Evolutionary conservation across 2,797 vertebrate genomes (phyloP), one percentile per base, ranked within the genome.

Genomic region (Macropus fuliginosus): DNA sequence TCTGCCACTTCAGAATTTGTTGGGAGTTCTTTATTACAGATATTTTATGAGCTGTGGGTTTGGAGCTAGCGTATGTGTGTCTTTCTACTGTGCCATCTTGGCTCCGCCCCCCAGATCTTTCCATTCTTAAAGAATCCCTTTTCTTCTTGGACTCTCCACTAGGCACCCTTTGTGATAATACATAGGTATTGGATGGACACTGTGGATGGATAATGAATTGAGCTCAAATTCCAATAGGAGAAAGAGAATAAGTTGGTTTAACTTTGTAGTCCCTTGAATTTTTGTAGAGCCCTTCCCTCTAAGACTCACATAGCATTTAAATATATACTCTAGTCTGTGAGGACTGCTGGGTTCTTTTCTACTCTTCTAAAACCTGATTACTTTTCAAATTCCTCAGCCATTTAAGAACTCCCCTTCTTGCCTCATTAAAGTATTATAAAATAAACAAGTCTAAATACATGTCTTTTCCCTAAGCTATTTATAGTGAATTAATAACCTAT

Each of bases 371-470:
- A 95, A 55, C 96, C 96, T 16, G 14, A 92, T 54, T 91, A 46
- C 28, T 93, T 59, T 92, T 46, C 55, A 56, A 97, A 97, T 94
- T 93, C 62, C 94, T 96, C 59, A 93, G 94, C 92, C 91, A 92
- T 96, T 97, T 97, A 97, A 95, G 90, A 96, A 91, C 94, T 96
- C 93, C 94, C 97, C 96, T 97, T 96, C 94, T 95, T 97, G 90
- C 54, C 57, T 94, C 93, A 96, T 97, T 97, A 98, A 97, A 96
- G 96, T 93, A 95, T 95, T 97, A 94, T 74, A 98, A 96, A 98
- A 97, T 92, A 97, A 98, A 98, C 96, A 97, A 97, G 95, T 97
- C 81, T 97, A 94, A 97, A 92, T 91, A 54, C 96, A 96, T 95
- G 62, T 50, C 40, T 94, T 98, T 97, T 91, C 97, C 91, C 95